Base-by-base conservation (phyloP, 2,888 invertebrate genomes). In the Ormia ochracea region DNA sequence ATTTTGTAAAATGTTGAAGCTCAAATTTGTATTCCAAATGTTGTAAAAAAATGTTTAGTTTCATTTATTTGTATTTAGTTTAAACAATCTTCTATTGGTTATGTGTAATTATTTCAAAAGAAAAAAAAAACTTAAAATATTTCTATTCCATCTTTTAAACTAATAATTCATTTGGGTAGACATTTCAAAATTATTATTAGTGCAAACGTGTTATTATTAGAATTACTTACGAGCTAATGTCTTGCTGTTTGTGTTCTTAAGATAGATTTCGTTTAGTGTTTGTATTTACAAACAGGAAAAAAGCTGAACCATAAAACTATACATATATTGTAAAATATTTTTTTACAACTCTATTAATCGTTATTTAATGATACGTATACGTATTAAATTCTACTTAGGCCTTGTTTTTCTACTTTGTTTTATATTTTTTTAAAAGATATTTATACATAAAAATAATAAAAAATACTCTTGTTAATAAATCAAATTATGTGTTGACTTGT, bases 331-430 rank as follows among this genome's bases (percentile, higher is more conserved):
- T n/a, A n/a, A n/a, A 58, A 54, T 28, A 31, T 65, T 45, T 43
- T 65, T 41, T 12, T 52, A 43, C 23, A 45, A 31, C 6, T 28
- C 9, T 59, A 33, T 68, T 54, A 79, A 75, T 23, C 54, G 68
- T 74, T 78, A 79, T 59, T 45, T 52, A 59, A 52, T 70, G 48
- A 80, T 23, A 73, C 73, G 63, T 75, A 80, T 23, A 73, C 73
- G 63, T 75, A 75, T 80, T 66, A 66, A 79, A 70, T 61, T 80
- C 50, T 80, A 77, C 41, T 56, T 80, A 76, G 80, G 56, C 73
- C 72, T 52, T 77, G 66, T 80, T 72, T 80, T 80, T 80, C 72
- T 80, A 80, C 80, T 73, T 68, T 73, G 77, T 80, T 80, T 80
- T 80, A 80, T 72, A 80, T 68, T 28, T 74, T 79, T 80, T 72